These are phyloP conservation scores for Emydura subglobosa DNA, from an alignment of 2,113 vertebrate genomes.

Conservation along the genomic window DNA sequence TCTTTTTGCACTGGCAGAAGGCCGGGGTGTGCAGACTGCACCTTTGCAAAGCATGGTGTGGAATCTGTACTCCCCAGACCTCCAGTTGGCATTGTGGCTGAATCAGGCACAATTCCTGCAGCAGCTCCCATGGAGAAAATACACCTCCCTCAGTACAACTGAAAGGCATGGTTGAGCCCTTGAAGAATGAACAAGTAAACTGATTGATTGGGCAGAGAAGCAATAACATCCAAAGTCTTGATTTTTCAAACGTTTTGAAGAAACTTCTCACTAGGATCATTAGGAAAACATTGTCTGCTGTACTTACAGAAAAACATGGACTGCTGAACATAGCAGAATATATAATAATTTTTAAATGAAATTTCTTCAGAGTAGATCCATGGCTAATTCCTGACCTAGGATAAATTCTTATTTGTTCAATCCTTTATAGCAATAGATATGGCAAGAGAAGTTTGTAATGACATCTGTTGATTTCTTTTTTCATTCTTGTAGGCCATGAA, in stretches of 20 bases:
- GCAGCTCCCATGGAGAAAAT: not conserved
- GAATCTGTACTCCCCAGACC: rapidly evolving
- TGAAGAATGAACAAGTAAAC: not conserved
- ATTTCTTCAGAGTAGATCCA: not conserved
- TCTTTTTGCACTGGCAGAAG: not conserved
- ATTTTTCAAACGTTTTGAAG: not conserved
- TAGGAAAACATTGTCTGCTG: not conserved
- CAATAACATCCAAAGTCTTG: not conserved
- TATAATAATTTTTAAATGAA: not conserved
- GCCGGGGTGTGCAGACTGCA: not conserved
- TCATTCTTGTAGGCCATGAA: slow-evolving; percentile 92
- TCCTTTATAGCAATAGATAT: not conserved
- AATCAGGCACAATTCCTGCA: not conserved
- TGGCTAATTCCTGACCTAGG: not conserved
- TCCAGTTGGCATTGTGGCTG: not conserved
- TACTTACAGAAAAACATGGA: not conserved
- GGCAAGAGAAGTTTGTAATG: not conserved
- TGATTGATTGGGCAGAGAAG: not conserved
- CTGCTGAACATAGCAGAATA: not conserved
- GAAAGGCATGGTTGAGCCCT: not conserved
- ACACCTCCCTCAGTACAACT: not conserved
- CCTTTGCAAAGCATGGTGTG: not conserved
- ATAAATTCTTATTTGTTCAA: not conserved
- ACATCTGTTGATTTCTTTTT: not conserved
- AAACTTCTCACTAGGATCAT: not conserved